Base-by-base conservation (phyloP, 2,888 invertebrate genomes). In the Phyto melanocephala region DNA sequence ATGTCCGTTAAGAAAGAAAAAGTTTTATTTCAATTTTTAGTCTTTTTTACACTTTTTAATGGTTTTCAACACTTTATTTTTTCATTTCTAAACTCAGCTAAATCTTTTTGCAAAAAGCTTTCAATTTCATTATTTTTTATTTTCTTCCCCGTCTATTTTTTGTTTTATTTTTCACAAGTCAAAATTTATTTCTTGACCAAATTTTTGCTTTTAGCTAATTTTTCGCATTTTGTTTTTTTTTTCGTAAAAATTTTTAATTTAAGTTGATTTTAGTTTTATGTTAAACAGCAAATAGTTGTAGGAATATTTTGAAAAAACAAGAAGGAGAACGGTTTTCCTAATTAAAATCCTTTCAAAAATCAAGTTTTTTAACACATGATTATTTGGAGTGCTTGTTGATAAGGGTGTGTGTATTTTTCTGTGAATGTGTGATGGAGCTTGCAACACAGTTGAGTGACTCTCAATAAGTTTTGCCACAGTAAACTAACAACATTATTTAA, bases 401-500 rank as follows among this genome's bases (percentile, higher is more conserved):
- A 5, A 4, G 17, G 1, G 40, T 22, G 13, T 72, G n/a, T 33
- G 13, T 47, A 17, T 24, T 7, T 40, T 11, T 17, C 15, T 20
- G 40, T 33, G 15, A 10, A 20, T 40, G 20, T 40, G n/a, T 37
- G 13, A 45, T 24, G 20, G 10, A 33, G 40, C 52, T 28, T 42
- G 52, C 54, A 28, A 58, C 62, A 81, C 81, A 83, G 87, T 88
- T 89, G 89, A 88, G 86, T 88, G 86, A 87, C 86, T 90, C 90
- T 88, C 90, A 90, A 90, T 90, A 89, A 90, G 88, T 87, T 89
- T 81, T 80, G 78, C 80, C 85, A 80, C 67, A 58, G 52, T 74
- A 77, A 47, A 60, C 70, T 56, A 78, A 65, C 56, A 78, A 62
- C 52, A 62, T 45, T 54, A 45, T 68, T 68, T 33, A 52, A 68